These are phyloP conservation scores for Orcinus orca DNA, from an alignment of 2,113 vertebrate genomes.

Conservation along the genomic window DNA sequence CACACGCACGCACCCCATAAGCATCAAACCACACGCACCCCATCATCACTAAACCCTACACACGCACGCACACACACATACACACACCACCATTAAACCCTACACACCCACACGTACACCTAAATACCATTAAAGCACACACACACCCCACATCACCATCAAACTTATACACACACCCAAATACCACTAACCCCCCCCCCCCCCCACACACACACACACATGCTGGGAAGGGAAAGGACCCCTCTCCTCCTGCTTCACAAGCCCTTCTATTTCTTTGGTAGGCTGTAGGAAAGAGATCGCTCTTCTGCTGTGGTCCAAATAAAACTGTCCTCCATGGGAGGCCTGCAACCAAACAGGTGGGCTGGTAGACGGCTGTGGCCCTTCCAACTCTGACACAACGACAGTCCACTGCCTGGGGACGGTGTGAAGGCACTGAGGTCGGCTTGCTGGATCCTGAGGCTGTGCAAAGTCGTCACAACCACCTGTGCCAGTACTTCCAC, in stretches of 20 bases:
- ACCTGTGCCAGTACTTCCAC: not conserved
- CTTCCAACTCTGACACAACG: not conserved
- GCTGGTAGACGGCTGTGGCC: not conserved
- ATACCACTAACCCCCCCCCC: not conserved
- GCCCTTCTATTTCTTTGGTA: not conserved
- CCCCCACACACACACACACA: fast-evolving
- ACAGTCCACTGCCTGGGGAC: no score
- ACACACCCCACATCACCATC: not conserved
- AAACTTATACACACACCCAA: not conserved
- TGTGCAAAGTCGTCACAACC: not conserved
- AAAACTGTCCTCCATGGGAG: not conserved
- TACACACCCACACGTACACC: no score
- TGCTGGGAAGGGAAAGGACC: not conserved
- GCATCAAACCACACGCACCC: not conserved
- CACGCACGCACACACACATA: no score
- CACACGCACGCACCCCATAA: not conserved
- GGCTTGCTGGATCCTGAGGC: not conserved
- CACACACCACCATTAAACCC: not conserved
- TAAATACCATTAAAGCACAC: not conserved
- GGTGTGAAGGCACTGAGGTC: not conserved
- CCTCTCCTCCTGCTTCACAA: not conserved
- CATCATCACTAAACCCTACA: not conserved
- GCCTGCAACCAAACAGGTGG: not conserved
- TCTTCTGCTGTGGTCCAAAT: not conserved
- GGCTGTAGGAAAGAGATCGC: not conserved